Percentiles rank a stretch among this genome's conserved stretches.
Conservation (phyloP, 2,888 invertebrate genomes). For the Yponomeuta sedellus region DNA sequence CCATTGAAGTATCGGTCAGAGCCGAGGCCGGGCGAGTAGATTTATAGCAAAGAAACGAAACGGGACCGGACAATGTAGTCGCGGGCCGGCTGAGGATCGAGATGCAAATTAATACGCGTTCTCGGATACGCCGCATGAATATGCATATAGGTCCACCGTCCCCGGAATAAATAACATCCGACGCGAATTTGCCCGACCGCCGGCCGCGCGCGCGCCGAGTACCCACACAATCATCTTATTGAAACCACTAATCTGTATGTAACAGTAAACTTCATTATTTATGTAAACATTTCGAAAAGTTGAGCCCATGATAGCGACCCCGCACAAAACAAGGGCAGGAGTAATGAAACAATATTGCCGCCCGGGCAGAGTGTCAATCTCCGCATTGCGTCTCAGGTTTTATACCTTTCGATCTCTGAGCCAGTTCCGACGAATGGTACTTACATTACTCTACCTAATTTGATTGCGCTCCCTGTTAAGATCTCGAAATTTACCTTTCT, state of each 20-base stretch:
- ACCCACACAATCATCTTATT: slow-evolving; percentile 22
- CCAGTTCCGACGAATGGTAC: neutral
- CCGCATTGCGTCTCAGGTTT: neutral
- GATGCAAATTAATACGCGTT: slow-evolving; percentile 74
- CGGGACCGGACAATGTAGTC: slow-evolving; percentile 57
- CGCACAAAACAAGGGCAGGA: neutral
- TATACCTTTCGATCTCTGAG: slow-evolving; percentile 1
- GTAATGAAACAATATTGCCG: neutral
- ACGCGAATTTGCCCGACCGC: slow-evolving; percentile 30
- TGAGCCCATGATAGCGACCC: neutral
- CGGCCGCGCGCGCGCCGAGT: slow-evolving; percentile 25
- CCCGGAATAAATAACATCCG: slow-evolving; percentile 66
- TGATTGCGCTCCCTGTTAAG: neutral
- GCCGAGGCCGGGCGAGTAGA: slow-evolving; percentile 28
- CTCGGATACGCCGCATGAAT: slow-evolving; percentile 66
- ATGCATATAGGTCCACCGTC: slow-evolving; percentile 59
- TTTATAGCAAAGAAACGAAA: slow-evolving; percentile 58
- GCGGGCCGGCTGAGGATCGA: slow-evolving; percentile 49
- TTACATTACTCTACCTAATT: slow-evolving; percentile 3
- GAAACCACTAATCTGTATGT: neutral
- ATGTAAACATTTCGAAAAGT: slow-evolving; percentile 1
- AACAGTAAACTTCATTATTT: neutral
- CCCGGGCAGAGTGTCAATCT: neutral
- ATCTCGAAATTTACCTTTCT: neutral
- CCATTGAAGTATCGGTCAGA: slow-evolving; percentile 40